Conservation (phyloP, 2,797 vertebrate genomes). For the Tragelaphus oryx region DNA sequence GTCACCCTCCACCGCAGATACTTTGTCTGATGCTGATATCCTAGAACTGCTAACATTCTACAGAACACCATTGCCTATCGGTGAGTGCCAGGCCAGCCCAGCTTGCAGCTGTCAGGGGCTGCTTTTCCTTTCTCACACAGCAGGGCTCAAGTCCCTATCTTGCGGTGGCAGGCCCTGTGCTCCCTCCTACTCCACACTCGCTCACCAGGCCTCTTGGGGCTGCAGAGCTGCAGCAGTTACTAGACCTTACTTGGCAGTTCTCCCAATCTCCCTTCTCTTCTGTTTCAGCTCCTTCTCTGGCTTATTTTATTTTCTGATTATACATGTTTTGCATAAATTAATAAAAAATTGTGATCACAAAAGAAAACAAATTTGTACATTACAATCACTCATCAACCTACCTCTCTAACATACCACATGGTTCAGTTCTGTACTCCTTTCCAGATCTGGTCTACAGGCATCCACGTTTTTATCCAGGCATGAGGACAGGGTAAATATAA, state of each 20-base stretch:
- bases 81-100: neutral
- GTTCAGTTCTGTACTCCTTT: neutral
- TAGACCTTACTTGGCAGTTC: neutral
- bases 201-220: neutral
- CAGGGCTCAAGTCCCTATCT: neutral
- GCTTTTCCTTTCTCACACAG: neutral
- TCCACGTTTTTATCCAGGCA: neutral
- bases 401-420: neutral
- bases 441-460: neutral
- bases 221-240: neutral
- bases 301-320: neutral
- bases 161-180: neutral
- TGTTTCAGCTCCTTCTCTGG: neutral
- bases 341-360: neutral
- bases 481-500: neutral
- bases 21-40: neutral
- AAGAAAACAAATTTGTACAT: neutral
- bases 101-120: neutral
- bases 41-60: neutral
- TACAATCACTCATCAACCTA: neutral
- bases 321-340: neutral
- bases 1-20: neutral
- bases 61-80: neutral
- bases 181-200: neutral
- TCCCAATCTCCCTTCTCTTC: neutral